Evolutionary conservation across 2,797 vertebrate species (phyloP).

Genomic region (Sebastes diploproa): DNA sequence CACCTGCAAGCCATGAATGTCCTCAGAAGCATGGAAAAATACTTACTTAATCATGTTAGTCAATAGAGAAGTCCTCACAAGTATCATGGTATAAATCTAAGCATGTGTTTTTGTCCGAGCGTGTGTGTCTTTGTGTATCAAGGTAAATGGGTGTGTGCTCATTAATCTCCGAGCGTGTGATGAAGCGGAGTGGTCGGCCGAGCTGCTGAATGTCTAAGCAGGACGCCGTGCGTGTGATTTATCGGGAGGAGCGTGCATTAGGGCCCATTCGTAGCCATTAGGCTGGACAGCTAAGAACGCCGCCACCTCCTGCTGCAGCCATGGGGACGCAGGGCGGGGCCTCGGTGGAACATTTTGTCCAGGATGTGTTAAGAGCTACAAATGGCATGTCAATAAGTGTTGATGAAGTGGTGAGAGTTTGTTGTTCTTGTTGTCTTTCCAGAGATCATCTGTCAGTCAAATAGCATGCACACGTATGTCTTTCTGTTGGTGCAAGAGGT

Average conservation of each 20-base stretch:
- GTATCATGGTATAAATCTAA: conserved; percentile 5
- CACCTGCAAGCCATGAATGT: conserved; percentile 6
- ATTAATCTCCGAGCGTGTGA: conserved; percentile 79
- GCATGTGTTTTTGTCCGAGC: background rate
- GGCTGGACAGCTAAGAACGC: conserved; percentile 80
- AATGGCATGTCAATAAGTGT: background rate
- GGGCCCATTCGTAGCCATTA: conserved; percentile 76
- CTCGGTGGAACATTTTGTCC: conserved; percentile 25
- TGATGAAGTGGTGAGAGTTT: background rate
- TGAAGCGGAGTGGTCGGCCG: conserved; percentile 70
- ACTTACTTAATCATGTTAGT: background rate
- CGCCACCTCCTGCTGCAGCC: conserved; percentile 47
- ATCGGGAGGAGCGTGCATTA: conserved; percentile 77
- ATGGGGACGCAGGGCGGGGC: conserved; percentile 34
- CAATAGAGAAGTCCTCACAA: conserved; percentile 26
- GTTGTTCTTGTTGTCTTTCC: background rate
- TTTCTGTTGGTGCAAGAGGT: background rate
- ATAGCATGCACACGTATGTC: no score
- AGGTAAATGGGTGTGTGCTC: conserved; percentile 78
- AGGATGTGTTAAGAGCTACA: background rate
- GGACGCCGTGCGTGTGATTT: conserved; percentile 77
- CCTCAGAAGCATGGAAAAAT: background rate
- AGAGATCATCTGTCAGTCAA: conserved; percentile 6
- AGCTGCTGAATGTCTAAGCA: conserved; percentile 80
- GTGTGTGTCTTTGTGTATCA: conserved; percentile 23